A percentile compares a stretch with the other conserved stretches of the same genome.
Conservation (phyloP, 2,797 vertebrate species). For the Calcarius lapponicus region DNA sequence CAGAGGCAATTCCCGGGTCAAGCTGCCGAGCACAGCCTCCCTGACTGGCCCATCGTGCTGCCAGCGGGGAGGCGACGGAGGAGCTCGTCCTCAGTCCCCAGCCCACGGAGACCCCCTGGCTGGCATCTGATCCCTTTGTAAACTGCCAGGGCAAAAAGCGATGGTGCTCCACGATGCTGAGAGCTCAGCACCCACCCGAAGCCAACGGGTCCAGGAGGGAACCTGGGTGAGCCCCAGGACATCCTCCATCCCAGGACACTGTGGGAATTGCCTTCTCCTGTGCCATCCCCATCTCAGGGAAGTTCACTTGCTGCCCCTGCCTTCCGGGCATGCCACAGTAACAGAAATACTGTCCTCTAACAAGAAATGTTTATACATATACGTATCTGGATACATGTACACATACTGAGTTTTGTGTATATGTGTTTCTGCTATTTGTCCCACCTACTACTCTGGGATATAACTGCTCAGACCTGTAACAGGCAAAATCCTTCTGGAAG, state of each 20-base stretch:
- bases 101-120: not conserved
- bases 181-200: not conserved
- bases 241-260: not conserved
- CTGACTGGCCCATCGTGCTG: no score
- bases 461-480: not conserved
- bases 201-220: rapidly evolving
- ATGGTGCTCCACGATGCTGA: rapidly evolving
- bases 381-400: no score
- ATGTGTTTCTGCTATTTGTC: not conserved
- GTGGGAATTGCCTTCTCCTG: not conserved
- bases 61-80: rapidly evolving
- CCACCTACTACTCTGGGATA: not conserved
- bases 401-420: rapidly evolving
- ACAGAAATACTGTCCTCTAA: not conserved
- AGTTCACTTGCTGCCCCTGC: not conserved
- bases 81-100: not conserved
- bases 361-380: not conserved
- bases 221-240: not conserved
- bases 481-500: not conserved
- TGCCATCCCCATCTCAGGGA: not conserved
- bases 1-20: not conserved
- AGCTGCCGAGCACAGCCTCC: not conserved
- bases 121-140: not conserved
- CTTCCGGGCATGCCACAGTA: not conserved
- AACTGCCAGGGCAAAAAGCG: not conserved